Evolutionary conservation across 2,797 vertebrate species (phyloP).

Genomic region (Fistularia tabacaria): DNA sequence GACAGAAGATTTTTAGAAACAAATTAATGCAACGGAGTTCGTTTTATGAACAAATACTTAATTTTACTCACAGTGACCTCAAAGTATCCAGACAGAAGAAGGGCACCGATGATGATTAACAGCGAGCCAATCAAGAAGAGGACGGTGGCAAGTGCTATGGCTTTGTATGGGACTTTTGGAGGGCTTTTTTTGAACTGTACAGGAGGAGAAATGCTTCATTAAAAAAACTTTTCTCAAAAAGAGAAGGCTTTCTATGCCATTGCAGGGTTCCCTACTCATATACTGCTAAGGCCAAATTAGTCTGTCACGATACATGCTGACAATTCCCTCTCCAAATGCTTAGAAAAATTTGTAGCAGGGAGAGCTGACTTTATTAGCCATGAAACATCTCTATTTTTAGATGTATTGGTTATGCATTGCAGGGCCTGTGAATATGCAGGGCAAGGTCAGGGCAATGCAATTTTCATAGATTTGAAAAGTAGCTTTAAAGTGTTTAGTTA

Average conservation of each 20-base stretch:
- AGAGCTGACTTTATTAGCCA: background rate
- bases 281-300: background rate
- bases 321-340: background rate
- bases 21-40: background rate
- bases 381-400: background rate
- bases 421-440: too few relatives aligned
- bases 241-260: conserved; percentile 4
- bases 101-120: conserved; percentile 88
- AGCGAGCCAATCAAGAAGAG: conserved; percentile 92
- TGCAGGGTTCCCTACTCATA: conserved; percentile 7
- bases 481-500: too few relatives aligned
- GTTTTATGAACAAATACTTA: background rate
- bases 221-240: conserved; percentile 20
- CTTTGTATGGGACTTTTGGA: conserved; percentile 96
- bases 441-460: too few relatives aligned
- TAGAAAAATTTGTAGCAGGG: background rate
- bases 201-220: conserved; percentile 34
- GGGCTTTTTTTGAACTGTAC: conserved; percentile 92
- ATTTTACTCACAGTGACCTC: conserved; percentile 82
- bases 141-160: conserved; percentile 86
- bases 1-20: conserved; percentile 1
- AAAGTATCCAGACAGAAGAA: conserved; percentile 92
- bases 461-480: too few relatives aligned
- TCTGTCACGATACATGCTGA: background rate
- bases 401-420: too few relatives aligned